Evolutionary conservation across 2,113 vertebrate genomes (phyloP), one percentile per base, ranked within the genome.

Genomic region (Scomber colias): DNA sequence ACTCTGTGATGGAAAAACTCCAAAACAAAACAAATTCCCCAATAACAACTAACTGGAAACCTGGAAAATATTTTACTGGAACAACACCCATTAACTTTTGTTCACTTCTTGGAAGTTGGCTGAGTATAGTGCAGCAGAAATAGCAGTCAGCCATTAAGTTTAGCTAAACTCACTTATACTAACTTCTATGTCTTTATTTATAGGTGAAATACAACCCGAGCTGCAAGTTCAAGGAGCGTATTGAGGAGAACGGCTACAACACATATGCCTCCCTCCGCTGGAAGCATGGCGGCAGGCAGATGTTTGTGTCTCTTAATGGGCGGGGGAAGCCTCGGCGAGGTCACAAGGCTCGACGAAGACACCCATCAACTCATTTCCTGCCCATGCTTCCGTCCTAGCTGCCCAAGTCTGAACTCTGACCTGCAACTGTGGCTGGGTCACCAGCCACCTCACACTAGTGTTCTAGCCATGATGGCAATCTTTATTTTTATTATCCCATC

Each of bases 171-270:
- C n/a, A 11, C 46, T 66, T 49, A 44, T 77, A 71, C 31, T 64
- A 21, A 75, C 12, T 1, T 61, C n/a, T 51, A 51, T n/a, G 24
- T 56, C 40, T 14, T 27, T 7, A 46, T 46, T 73, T 45, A 3
- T 94, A 99, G 97, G 94, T 95, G 88, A 95, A 95, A 87, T 99
- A 96, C 94, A 96, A 88, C 66, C 94, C 93, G 2, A 97, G 95
- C 94, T 98, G 97, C 92, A 96, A 96, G 86, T 99, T 99, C 87
- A 96, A 67, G 82, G 97, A 99, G 71, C 96, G 96, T 70, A 99
- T 97, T 0, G 97, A 99, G 79, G 98, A 99, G 89, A 98, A 99
- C 0, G 96, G 97, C 89, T 98, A 97, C 92, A 97, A 97, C 93
- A 98, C 97, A 0, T 98, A 98, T 1, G 95, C 97, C 1, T 97